Evolutionary conservation across 1,140 invertebrate genomes (phyloP).

Genomic region (Pomacea maculata): DNA sequence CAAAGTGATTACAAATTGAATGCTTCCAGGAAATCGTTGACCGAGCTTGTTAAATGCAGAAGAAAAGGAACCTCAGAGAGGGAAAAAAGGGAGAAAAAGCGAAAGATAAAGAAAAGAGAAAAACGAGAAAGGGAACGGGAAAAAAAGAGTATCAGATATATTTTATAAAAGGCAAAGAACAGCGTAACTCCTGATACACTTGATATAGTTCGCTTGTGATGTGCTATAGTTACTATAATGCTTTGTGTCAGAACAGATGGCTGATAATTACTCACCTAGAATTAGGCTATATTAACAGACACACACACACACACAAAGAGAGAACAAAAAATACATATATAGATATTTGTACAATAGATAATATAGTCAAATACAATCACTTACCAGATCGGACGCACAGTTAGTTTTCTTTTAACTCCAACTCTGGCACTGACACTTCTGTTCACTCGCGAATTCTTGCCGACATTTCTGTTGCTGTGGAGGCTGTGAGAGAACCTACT

Average conservation of each 20-base stretch:
- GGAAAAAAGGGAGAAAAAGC: not conserved
- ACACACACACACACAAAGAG: conserved; percentile 10
- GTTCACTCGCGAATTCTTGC: too few relatives aligned
- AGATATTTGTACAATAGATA: too few relatives aligned
- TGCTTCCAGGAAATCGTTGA: too few relatives aligned
- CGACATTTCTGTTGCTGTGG: too few relatives aligned
- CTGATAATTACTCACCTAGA: not conserved
- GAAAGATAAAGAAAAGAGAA: not conserved
- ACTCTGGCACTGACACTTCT: too few relatives aligned
- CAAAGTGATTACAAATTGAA: too few relatives aligned
- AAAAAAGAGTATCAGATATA: not conserved
- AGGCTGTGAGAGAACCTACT: too few relatives aligned
- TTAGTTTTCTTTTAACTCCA: too few relatives aligned
- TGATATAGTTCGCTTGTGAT: too few relatives aligned
- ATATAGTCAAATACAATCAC: not conserved
- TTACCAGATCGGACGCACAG: not conserved
- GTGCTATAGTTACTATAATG: too few relatives aligned
- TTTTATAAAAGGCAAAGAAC: not conserved
- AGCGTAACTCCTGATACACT: too few relatives aligned
- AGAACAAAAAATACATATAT: not conserved
- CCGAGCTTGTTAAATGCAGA: not conserved
- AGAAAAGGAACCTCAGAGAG: too few relatives aligned
- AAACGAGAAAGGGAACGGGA: not conserved
- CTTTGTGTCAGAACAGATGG: not conserved
- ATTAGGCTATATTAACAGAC: not conserved